Base-by-base conservation (phyloP, 37 sponge, comb jelly and placozoan genomes). In the Petrosia ficiformis region DNA sequence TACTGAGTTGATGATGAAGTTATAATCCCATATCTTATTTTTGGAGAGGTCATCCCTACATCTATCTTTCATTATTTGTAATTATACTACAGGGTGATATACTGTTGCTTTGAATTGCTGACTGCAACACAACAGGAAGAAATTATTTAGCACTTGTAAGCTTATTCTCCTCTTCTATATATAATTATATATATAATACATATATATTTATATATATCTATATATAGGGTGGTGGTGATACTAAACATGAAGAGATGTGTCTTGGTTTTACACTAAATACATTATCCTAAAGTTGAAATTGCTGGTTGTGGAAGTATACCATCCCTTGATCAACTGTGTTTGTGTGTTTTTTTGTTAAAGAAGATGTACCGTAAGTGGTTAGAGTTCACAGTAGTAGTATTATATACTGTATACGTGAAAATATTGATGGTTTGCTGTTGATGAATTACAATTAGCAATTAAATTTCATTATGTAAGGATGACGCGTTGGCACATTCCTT, bases 151-250 rank as follows among this genome's bases (percentile, higher is more conserved):
- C 75, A 59, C 16, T 74, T 22, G 75, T 74, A 59, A 74, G 75
- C 41, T 11, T 36, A 59, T 22, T 58, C 2, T 28, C 14, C 8
- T 3, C 37, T 59, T 31, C 26, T 28, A 31, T 14, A 58, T 22
- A 64, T 32, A 10, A 30, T 16, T 8, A 8, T 48, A 48, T 8
- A 19, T 14, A 8, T 48, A 14, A 48, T 48, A 14, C 14, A 19
- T 19, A 8, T 19, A 19, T 48, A 14, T 19, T 48, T 8, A 8
- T 19, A 14, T 19, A n/a, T n/a, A 6, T n/a, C 6, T 78, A 31
- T 41, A 82, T 68, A 52, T 42, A 82, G 82, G 82, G 82, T 74
- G 82, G 82, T 25, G 82, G 82, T 28, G 39, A 52, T 30, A 48
- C 68, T 19, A 82, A 74, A 19, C 25, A 31, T 6, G 74, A 82